Evolutionary conservation across 2,113 vertebrate genomes (phyloP).

Genomic region (Macquaria australasica): DNA sequence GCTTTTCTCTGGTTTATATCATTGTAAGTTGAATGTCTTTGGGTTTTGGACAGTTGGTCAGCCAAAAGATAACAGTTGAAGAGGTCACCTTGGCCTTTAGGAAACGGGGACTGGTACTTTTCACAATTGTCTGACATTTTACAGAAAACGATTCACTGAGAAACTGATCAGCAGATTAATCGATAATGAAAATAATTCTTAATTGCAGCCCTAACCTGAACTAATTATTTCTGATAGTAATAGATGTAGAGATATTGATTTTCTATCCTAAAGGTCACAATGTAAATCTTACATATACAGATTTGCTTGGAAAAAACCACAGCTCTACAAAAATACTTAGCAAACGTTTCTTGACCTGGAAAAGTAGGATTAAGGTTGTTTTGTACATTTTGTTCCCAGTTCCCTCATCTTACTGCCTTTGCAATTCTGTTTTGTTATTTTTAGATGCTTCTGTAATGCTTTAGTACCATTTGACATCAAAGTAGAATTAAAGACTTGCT

Average conservation of each 20-base stretch:
- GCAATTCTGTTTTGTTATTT: not conserved
- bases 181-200: not conserved
- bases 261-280: not conserved
- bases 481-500: not conserved
- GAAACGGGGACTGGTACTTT: not conserved
- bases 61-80: not conserved
- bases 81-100: not conserved
- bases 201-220: not conserved
- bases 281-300: not conserved
- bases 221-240: not conserved
- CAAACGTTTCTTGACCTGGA: not conserved
- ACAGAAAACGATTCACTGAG: not conserved
- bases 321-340: not conserved
- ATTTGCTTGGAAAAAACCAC: not conserved
- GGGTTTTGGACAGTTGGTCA: not conserved
- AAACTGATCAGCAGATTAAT: not conserved
- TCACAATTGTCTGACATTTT: not conserved
- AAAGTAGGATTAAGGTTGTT: not conserved
- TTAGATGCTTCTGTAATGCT: not conserved
- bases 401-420: slow-evolving; percentile 2
- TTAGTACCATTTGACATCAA: slow-evolving; percentile 13
- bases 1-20: not conserved
- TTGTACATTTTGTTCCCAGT: not conserved
- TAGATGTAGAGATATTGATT: not conserved
- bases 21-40: not conserved